Conservation (phyloP, 1,140 invertebrate genomes). For the Heliconius eleuchia region DNA sequence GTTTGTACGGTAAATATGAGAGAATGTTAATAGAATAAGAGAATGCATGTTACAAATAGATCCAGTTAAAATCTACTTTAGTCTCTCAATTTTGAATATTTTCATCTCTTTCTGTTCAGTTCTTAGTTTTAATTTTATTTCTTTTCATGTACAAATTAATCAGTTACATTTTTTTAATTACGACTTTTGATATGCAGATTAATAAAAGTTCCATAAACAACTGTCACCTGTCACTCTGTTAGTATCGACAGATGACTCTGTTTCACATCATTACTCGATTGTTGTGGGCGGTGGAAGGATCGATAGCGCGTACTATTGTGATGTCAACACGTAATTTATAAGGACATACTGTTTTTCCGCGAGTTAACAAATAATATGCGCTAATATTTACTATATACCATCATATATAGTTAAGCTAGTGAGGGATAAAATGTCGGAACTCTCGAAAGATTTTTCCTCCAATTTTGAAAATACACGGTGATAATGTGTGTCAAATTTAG, state of each 20-base stretch:
- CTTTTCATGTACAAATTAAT: too few species aligned
- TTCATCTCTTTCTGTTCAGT: too few species aligned
- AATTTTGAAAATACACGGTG: conserved; percentile 53
- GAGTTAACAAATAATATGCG: conserved; percentile 27
- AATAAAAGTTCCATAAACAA: conserved; percentile 20
- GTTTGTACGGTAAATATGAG: too few species aligned
- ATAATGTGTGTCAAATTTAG: conserved; percentile 80
- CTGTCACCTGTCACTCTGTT: conserved; percentile 20
- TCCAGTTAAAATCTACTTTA: too few species aligned
- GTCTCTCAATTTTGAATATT: too few species aligned
- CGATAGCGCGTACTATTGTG: conserved; percentile 62
- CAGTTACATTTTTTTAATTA: too few species aligned
- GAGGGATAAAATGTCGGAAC: conserved; percentile 36
- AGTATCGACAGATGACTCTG: conserved; percentile 14
- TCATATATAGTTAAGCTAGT: conserved; percentile 12
- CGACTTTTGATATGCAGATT: background rate
- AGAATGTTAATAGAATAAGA: too few species aligned
- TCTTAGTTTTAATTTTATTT: too few species aligned
- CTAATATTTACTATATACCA: conserved; percentile 28
- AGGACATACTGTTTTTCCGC: conserved; percentile 46
- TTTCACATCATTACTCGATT: conserved; percentile 25
- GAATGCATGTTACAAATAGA: too few species aligned
- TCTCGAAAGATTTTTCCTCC: conserved; percentile 35
- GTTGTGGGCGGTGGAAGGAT: conserved; percentile 56
- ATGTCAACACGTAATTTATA: conserved; percentile 66